Evolutionary conservation across 2,797 vertebrate species (phyloP).

Genomic region (Darevskia mixta): DNA sequence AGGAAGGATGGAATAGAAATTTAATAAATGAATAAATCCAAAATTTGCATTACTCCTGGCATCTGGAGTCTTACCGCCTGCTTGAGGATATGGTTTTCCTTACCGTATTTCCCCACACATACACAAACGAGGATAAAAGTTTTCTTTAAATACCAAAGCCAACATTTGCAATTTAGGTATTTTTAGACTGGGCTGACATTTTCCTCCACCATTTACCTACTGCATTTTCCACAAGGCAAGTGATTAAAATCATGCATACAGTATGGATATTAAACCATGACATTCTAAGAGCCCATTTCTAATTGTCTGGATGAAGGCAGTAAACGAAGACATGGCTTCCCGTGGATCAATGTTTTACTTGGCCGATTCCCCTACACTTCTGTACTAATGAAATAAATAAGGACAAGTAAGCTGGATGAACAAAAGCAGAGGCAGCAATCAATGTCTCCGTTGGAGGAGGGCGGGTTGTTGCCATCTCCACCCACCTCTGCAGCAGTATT

Average conservation of each 20-base stretch:
- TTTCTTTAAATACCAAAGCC: slow-evolving; percentile 42
- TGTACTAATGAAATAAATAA: background rate
- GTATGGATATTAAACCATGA: background rate
- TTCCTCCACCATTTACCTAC: background rate
- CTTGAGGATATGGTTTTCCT: background rate
- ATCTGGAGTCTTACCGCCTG: no score
- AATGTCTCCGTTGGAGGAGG: no score
- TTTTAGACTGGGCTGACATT: slow-evolving; percentile 46
- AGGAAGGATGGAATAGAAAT: no score
- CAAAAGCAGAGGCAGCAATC: background rate
- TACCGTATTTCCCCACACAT: background rate
- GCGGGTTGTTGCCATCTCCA: background rate
- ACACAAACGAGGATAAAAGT: slow-evolving; percentile 9
- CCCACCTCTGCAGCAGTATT: background rate
- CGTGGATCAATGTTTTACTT: background rate
- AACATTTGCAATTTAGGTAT: slow-evolving; percentile 67
- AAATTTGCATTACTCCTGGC: background rate
- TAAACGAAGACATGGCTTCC: background rate
- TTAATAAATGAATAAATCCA: no score
- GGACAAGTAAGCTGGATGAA: background rate
- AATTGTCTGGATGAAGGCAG: background rate
- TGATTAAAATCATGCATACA: slow-evolving; percentile 27
- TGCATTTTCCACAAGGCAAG: slow-evolving; percentile 40
- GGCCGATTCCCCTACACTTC: background rate
- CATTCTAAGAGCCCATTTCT: background rate